These are phyloP conservation scores for Andrena chrysosceles DNA, from an alignment of 2,888 invertebrate genomes.

Conservation along the genomic window DNA sequence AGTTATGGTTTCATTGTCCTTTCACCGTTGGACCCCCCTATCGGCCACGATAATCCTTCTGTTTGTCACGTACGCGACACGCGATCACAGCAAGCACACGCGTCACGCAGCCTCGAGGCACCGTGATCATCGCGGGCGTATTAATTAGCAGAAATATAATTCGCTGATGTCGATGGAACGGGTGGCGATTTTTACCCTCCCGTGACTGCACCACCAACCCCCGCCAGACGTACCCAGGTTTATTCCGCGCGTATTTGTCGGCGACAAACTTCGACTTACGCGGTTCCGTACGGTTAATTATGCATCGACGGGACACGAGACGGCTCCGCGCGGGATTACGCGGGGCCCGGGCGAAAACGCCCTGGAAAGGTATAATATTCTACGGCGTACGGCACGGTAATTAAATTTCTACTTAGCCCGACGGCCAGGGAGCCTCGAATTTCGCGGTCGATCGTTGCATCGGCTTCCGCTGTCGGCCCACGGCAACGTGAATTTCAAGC, in stretches of 20 bases:
- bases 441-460: constrained; percentile 47
- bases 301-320: constrained; percentile 14
- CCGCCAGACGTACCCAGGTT: background rate
- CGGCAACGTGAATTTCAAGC: constrained; percentile 2
- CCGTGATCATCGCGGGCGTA: constrained; percentile 33
- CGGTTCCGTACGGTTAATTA: constrained; percentile 28
- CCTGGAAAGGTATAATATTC: constrained; percentile 38
- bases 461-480: constrained; percentile 22
- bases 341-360: constrained; percentile 23
- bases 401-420: constrained; percentile 50
- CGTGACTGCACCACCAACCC: background rate
- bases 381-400: constrained; percentile 42
- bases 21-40: constrained; percentile 7
- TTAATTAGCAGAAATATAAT: constrained; percentile 50
- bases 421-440: constrained; percentile 29
- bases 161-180: constrained; percentile 8
- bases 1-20: constrained; percentile 39
- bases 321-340: constrained; percentile 23
- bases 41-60: constrained; percentile 24
- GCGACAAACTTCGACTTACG: constrained; percentile 32
- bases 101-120: constrained; percentile 1
- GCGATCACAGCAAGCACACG: background rate
- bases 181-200: constrained; percentile 1
- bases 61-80: constrained; percentile 21
- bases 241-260: constrained; percentile 12